Evolutionary conservation across 2,113 vertebrate genomes (phyloP).

Genomic region (Chascanopsetta lugubris): DNA sequence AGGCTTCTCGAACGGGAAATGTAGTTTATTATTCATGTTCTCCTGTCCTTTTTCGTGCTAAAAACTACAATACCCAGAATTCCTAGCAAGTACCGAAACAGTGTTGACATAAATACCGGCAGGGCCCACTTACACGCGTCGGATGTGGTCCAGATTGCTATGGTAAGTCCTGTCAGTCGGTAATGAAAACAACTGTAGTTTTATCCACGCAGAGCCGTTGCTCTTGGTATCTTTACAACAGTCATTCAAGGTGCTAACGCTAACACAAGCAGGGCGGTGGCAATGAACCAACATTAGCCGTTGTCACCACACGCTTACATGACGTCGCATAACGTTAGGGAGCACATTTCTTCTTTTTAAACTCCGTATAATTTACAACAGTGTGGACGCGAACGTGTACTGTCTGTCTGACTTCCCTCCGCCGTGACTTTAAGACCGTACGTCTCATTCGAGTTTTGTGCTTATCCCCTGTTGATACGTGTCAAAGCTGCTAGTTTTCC

Average conservation of each 20-base stretch:
- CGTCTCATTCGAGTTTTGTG: too few relatives aligned
- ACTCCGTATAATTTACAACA: neutral
- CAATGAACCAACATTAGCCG: too few relatives aligned
- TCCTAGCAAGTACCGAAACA: neutral
- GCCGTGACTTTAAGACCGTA: too few relatives aligned
- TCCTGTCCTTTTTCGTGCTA: fast-evolving
- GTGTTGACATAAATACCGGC: constrained; percentile 47
- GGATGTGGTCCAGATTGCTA: neutral
- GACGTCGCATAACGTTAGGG: neutral
- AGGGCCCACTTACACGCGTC: neutral
- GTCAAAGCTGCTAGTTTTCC: too few relatives aligned
- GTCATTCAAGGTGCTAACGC: neutral
- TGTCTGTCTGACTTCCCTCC: too few relatives aligned
- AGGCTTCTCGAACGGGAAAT: constrained; percentile 29
- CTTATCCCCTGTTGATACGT: too few relatives aligned
- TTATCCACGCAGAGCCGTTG: neutral
- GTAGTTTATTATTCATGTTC: constrained; percentile 45
- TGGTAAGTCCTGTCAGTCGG: neutral
- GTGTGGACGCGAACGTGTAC: neutral
- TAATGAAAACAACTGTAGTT: too few relatives aligned
- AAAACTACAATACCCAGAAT: constrained; percentile 67
- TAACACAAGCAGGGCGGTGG: neutral
- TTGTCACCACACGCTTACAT: constrained; percentile 29
- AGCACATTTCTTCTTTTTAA: neutral
- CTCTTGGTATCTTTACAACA: neutral